A percentile compares a stretch with the other conserved stretches of the same genome.
Evolutionary conservation across 1,140 invertebrate species (phyloP).

Genomic region (Zaprionus lachaisei): DNA sequence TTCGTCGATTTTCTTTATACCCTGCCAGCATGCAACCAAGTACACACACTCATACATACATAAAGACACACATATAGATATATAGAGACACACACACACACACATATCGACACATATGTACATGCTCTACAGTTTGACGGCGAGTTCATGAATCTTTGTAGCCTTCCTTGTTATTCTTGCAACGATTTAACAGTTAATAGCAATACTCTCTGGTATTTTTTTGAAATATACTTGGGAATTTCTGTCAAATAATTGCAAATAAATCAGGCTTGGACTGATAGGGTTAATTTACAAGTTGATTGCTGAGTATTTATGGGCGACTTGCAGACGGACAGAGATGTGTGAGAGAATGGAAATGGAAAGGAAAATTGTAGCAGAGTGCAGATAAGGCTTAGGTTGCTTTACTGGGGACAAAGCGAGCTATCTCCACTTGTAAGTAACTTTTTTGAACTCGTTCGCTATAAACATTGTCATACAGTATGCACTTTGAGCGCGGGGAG

Average conservation of each 20-base stretch:
- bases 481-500: not conserved
- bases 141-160: not conserved
- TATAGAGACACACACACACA: not conserved
- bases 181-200: not conserved
- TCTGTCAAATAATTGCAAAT: not conserved
- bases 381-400: not conserved
- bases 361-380: not conserved
- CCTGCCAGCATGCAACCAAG: constrained; percentile 16
- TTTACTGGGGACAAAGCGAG: not conserved
- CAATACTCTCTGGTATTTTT: not conserved
- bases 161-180: not conserved
- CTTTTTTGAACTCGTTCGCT: not conserved
- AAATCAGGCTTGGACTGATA: not conserved
- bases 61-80: not conserved
- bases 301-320: not conserved
- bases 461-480: not conserved
- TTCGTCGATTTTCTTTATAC: constrained; percentile 9
- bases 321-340: not conserved
- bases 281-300: not conserved
- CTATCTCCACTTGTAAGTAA: not conserved
- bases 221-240: not conserved
- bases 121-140: constrained; percentile 3
- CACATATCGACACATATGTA: constrained; percentile 2
- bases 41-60: constrained; percentile 28
- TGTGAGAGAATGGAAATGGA: not conserved